Evolutionary conservation across 2,797 vertebrate species (phyloP).

Genomic region (Varecia variegata): DNA sequence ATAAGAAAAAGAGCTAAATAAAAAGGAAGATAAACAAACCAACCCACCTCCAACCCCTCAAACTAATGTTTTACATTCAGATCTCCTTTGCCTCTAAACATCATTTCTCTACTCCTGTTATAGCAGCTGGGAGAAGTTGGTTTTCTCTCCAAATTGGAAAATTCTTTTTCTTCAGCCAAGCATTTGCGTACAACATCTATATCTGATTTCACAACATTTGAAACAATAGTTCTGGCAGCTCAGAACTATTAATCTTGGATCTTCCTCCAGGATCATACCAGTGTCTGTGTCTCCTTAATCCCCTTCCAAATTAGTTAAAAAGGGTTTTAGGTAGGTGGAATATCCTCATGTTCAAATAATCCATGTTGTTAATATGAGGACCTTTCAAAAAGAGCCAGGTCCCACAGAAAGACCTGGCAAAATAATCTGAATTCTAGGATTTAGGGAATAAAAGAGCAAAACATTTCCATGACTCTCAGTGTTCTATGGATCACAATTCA

Average conservation of each 20-base stretch:
- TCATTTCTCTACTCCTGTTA: not conserved
- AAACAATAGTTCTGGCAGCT: slow-evolving; percentile 58
- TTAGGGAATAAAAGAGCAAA: not conserved
- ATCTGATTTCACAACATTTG: slow-evolving; percentile 54
- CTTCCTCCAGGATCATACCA: slow-evolving; percentile 24
- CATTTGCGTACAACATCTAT: slow-evolving; percentile 21
- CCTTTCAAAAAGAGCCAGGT: slow-evolving; percentile 19
- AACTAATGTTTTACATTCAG: not conserved
- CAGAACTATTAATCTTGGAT: slow-evolving; percentile 21
- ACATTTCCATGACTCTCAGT: not conserved
- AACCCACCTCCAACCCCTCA: slow-evolving; percentile 48
- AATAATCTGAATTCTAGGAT: slow-evolving; percentile 56
- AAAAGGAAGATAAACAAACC: slow-evolving; percentile 63
- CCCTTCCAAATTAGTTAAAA: slow-evolving; percentile 40
- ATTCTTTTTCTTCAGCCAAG: slow-evolving; percentile 45
- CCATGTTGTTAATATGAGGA: not conserved
- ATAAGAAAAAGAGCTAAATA: slow-evolving; percentile 61
- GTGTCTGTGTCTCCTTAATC: slow-evolving; percentile 42
- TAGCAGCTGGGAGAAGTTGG: not conserved
- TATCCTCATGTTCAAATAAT: slow-evolving; percentile 32
- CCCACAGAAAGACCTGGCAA: slow-evolving; percentile 43
- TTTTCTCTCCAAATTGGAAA: slow-evolving; percentile 61
- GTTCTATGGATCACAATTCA: not conserved
- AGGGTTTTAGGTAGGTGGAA: slow-evolving; percentile 38
- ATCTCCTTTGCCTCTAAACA: slow-evolving; percentile 15